phyloP scores from a whole-genome alignment of 2,888 invertebrate species.

The Pyrrhosoma nymphula region DNA sequence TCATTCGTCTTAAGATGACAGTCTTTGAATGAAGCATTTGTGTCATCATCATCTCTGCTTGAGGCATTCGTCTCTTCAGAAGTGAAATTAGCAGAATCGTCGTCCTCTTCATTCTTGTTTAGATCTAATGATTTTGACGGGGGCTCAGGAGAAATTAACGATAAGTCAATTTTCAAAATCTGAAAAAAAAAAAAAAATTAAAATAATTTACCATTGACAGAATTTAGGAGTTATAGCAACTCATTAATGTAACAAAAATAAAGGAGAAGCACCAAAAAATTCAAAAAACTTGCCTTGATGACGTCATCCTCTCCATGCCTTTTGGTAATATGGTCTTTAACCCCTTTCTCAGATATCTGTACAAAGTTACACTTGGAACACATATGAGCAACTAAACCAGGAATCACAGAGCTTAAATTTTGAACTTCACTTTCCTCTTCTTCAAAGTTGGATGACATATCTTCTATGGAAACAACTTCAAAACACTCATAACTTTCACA shows the following conservation, averaged over 20 bases:
- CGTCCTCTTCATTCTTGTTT: not conserved
- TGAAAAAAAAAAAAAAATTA: not conserved
- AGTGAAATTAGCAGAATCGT: not conserved
- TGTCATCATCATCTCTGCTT: not conserved
- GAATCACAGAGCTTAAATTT: conserved; percentile 48
- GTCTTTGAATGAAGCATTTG: not conserved
- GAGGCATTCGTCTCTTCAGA: not conserved
- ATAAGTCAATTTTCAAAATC: conserved; percentile 52
- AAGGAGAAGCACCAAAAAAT: not conserved
- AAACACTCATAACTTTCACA: conserved; percentile 56
- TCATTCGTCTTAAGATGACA: not conserved
- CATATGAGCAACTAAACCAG: conserved; percentile 80
- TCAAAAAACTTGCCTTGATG: conserved; percentile 70
- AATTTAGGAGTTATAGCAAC: not conserved
- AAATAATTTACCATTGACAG: too few species aligned
- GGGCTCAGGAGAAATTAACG: conserved; percentile 41
- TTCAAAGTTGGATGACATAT: not conserved
- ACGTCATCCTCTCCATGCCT: conserved; percentile 79
- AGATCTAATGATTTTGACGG: not conserved
- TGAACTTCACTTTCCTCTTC: not conserved
- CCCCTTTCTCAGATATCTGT: conserved; percentile 82
- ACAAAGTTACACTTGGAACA: conserved; percentile 87
- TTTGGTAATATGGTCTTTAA: conserved; percentile 83
- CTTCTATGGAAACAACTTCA: not conserved
- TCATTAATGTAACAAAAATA: not conserved